Evolutionary conservation across 2,888 invertebrate species (phyloP), one percentile per base, ranked within the genome.

Genomic region (Ptychoptera albimana): DNA sequence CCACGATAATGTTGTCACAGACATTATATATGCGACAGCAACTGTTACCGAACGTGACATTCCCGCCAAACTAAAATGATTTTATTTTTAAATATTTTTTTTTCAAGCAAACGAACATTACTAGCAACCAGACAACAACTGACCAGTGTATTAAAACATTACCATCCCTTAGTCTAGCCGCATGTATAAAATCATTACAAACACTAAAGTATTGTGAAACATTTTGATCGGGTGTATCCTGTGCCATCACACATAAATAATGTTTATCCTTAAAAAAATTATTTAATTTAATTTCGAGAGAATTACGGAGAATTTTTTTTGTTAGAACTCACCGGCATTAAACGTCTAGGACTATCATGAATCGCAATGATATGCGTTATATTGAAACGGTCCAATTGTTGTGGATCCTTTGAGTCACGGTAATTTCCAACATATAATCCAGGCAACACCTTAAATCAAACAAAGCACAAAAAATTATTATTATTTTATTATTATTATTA

Each of bases 31-130:
- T 36, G 94, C 94, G 7, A 92, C 89, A 0, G 89, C 87, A 44
- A 96, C 85, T 0, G 96, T 93, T 51, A 94, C 94, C 58, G 93
- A 93, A 15, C 96, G 78, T 1, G 94, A 94, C 82, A 96, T 92
- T 30, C 96, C 96, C 14, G 94, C 96, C 59, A 96, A 69, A 65
- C 41, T 41, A 15, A 5, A 35, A 91, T 91, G 68, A 42, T n/a
- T n/a, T n/a, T n/a, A n/a, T n/a, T n/a, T n/a, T n/a, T n/a, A n/a
- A n/a, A n/a, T n/a, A n/a, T n/a, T n/a, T n/a, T n/a, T n/a, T n/a
- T n/a, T n/a, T n/a, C n/a, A n/a, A n/a, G n/a, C n/a, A n/a, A n/a
- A n/a, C n/a, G n/a, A n/a, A n/a, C n/a, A n/a, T n/a, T n/a, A n/a
- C n/a, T 56, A 58, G 48, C 66, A 89, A 30, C 31, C n/a, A 31